Evolutionary conservation across 1,140 invertebrate species (phyloP).

Genomic region (Coelopa frigida): DNA sequence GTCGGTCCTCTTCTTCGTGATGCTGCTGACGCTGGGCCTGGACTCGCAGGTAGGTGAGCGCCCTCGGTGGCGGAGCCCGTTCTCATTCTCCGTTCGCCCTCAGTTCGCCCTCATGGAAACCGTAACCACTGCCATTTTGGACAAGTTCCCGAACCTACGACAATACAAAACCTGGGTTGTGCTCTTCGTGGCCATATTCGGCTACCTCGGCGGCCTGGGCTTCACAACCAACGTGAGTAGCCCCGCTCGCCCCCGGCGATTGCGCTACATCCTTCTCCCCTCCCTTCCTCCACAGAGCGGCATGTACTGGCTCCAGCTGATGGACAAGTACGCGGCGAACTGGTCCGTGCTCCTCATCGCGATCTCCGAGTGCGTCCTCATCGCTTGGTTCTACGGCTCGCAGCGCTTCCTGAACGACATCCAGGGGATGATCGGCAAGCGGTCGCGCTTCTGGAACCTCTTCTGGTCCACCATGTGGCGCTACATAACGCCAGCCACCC

Average conservation of each 20-base stretch:
- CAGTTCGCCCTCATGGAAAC: constrained; percentile 76
- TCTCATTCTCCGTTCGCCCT: background rate
- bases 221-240: constrained; percentile 66
- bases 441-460: constrained; percentile 60
- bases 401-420: constrained; percentile 73
- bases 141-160: constrained; percentile 63
- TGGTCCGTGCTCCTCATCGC: constrained; percentile 79
- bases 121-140: constrained; percentile 70
- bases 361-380: constrained; percentile 67
- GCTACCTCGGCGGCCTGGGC: constrained; percentile 66
- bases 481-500: constrained; percentile 65
- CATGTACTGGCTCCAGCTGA: constrained; percentile 76
- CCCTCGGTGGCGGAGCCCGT: too few relatives aligned
- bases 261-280: background rate
- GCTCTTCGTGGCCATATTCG: constrained; percentile 58
- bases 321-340: constrained; percentile 81
- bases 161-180: constrained; percentile 68
- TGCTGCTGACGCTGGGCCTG: constrained; percentile 68
- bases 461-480: constrained; percentile 80
- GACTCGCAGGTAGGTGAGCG: constrained; percentile 65
- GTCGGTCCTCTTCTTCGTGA: constrained; percentile 81
- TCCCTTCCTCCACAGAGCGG: constrained; percentile 53
- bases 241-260: background rate
- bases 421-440: constrained; percentile 69
- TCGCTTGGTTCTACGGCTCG: constrained; percentile 77